Evolutionary conservation across 2,797 vertebrate genomes (phyloP).

Genomic region (Amphiprion clarkii): DNA sequence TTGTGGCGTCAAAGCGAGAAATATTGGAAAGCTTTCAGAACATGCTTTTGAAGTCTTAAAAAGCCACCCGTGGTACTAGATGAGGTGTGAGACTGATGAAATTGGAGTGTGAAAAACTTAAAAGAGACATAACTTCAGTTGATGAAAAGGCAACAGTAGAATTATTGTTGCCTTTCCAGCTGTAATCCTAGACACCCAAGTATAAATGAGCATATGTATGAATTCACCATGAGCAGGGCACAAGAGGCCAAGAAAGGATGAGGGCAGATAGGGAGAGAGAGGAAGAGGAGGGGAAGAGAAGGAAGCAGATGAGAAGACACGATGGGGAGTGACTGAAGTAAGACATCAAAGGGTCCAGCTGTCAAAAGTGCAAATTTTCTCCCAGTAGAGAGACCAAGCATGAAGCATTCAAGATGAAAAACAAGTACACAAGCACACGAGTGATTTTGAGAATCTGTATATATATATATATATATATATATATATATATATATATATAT

Average conservation of each 20-base stretch:
- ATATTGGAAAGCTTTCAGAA: constrained; percentile 34
- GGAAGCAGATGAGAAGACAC: constrained; percentile 48
- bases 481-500: background rate
- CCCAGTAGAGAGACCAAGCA: constrained; percentile 35
- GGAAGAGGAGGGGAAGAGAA: background rate
- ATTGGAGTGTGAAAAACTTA: constrained; percentile 3
- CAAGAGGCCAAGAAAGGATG: constrained; percentile 27
- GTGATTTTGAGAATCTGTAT: constrained; percentile 17
- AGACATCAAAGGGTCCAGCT: constrained; percentile 74
- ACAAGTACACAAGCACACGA: constrained; percentile 1
- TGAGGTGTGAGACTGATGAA: constrained; percentile 25
- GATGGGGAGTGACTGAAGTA: constrained; percentile 56
- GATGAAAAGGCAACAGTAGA: background rate
- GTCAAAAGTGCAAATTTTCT: constrained; percentile 59
- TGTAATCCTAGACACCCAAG: constrained; percentile 13
- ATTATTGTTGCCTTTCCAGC: constrained; percentile 15
- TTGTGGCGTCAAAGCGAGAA: constrained; percentile 22
- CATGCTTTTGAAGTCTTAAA: constrained; percentile 32
- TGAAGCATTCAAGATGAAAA: constrained; percentile 41
- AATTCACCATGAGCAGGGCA: constrained; percentile 30
- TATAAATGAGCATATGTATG: constrained; percentile 9
- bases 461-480: background rate
- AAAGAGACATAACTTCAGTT: constrained; percentile 22
- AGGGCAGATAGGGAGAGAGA: constrained; percentile 27
- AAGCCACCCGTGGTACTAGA: constrained; percentile 12